Base-by-base conservation (phyloP, 2,113 vertebrate species). In the Lophius piscatorius region DNA sequence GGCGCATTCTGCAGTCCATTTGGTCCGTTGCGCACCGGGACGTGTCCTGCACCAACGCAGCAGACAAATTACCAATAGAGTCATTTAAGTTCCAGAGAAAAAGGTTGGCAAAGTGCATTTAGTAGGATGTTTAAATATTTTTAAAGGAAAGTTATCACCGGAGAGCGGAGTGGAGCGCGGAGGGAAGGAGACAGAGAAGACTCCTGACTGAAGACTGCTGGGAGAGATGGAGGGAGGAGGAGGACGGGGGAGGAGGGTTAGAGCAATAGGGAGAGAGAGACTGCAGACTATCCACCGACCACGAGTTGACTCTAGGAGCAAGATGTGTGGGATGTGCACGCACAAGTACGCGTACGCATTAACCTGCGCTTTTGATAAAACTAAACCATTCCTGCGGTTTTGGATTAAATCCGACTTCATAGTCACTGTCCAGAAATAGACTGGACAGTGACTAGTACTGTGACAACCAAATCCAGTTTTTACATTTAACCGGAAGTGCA, bases 241-340 rank as follows among this genome's bases (percentile, higher is more conserved):
- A 39, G 45, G 4, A 21, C 11, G 29, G 13, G 12, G 23, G 23
- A 16, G n/a, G 35, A 40, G 51, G 18, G 24, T 24, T 45, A 13
- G 55, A 33, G 62, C 49, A 49, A 22, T 24, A 44, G 59, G 23
- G 48, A 41, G 47, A 14, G 46, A 23, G 42, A 56, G 46, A 39
- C 48, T 40, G 74, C 61, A 63, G 56, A 64, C 48, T 67, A 66
- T 61, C 55, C 64, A 73, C 18, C 18, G 45, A 67, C 47, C 74
- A 78, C 63, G 17, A 56, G 68, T 65, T 63, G 65, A 57, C 31
- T 77, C 23, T n/a, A 24, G 8, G 12, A 11, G 2, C 1, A 1
- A 35, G 33, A 39, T 9, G 17, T 3, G 18, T 14, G 12, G 11
- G 5, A 1, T 4, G 33, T 35, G 33, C 12, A 13, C 5, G 11